Evolutionary conservation across 2,113 vertebrate genomes (phyloP).

Genomic region (Aptenodytes forsteri): DNA sequence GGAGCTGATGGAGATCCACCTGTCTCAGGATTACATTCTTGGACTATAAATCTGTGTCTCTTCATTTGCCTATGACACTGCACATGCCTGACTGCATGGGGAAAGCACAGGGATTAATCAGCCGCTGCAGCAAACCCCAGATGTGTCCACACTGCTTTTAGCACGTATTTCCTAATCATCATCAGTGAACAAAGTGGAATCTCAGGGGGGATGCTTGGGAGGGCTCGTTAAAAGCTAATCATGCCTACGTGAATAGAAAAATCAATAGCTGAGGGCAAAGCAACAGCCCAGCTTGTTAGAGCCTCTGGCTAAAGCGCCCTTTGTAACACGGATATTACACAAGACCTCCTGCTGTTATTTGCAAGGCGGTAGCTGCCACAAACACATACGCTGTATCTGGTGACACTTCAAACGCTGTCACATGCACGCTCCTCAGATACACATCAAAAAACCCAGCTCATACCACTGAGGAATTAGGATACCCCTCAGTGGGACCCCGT

Average conservation of each 20-base stretch:
- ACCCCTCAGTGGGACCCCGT: neutral
- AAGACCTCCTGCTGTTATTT: neutral
- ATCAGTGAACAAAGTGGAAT: neutral
- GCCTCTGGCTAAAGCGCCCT: neutral
- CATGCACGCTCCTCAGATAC: neutral
- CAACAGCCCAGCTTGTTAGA: neutral
- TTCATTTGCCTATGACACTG: neutral
- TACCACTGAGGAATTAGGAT: neutral
- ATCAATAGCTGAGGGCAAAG: conserved; percentile 10
- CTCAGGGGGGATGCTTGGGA: neutral
- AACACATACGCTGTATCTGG: neutral
- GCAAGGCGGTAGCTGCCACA: neutral
- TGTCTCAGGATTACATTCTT: neutral
- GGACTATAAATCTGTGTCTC: neutral
- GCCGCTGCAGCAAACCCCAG: neutral
- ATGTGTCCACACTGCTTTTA: neutral
- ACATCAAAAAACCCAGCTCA: neutral
- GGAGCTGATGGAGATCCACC: neutral
- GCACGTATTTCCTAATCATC: neutral
- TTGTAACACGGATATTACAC: neutral
- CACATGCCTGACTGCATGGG: rapidly evolving
- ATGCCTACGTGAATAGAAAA: neutral
- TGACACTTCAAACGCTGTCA: neutral
- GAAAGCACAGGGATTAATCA: neutral
- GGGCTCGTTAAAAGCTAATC: neutral